phyloP scores from a whole-genome alignment of 2,113 vertebrate species.

The Ammodytes marinus region DNA sequence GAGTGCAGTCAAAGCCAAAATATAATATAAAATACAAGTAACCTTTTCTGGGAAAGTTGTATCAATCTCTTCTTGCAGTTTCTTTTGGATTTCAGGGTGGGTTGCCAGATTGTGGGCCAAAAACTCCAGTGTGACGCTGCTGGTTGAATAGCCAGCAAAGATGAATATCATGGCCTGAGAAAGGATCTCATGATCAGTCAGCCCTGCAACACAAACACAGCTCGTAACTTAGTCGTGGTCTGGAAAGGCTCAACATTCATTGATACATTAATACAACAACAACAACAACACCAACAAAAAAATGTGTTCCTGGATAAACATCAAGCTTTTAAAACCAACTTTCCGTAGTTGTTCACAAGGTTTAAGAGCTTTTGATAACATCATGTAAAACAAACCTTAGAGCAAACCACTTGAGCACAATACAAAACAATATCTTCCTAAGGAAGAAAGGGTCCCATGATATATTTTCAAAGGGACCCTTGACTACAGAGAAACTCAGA shows the following conservation, averaged over 20 bases:
- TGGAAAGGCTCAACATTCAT: background rate
- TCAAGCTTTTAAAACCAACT: background rate
- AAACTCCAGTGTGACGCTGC: conserved; percentile 81
- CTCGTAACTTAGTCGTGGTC: background rate
- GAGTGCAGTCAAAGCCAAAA: background rate
- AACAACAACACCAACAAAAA: too few species aligned
- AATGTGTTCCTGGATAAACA: background rate
- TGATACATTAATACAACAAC: too few species aligned
- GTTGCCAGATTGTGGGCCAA: conserved; percentile 83
- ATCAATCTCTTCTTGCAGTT: conserved; percentile 85
- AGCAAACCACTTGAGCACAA: background rate
- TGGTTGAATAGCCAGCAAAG: conserved; percentile 88
- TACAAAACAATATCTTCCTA: background rate
- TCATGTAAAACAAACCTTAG: background rate
- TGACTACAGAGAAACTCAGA: background rate
- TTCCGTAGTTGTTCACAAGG: background rate
- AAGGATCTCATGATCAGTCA: conserved; percentile 86
- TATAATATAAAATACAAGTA: background rate
- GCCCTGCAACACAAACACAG: conserved; percentile 73
- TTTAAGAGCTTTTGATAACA: background rate
- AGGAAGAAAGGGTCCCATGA: background rate
- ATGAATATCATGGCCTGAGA: conserved; percentile 87
- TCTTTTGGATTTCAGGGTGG: conserved; percentile 81
- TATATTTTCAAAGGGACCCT: background rate
- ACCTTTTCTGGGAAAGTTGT: conserved; percentile 84